Percentiles rank a stretch among this genome's conserved stretches.
These are phyloP conservation scores for Cheiracanthium punctorium DNA, from an alignment of 2,888 invertebrate genomes.

Conservation along the genomic window DNA sequence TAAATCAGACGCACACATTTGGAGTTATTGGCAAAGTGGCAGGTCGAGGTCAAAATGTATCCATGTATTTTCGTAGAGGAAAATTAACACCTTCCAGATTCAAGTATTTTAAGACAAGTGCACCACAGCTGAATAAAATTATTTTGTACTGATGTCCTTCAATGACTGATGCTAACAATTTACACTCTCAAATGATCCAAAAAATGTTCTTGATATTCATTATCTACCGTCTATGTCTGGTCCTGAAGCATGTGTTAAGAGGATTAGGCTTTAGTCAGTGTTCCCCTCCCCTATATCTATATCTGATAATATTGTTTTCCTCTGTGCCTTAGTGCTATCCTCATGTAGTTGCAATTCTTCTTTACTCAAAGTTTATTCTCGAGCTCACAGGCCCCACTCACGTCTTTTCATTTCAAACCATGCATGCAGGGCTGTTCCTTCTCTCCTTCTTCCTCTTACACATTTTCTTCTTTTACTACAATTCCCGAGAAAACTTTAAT, in stretches of 20 bases:
- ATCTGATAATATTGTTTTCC: slow-evolving; percentile 69
- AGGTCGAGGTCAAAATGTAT: slow-evolving; percentile 26
- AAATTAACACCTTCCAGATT: slow-evolving; percentile 5
- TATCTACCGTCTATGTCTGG: slow-evolving; percentile 52
- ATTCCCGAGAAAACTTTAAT: too few relatives aligned
- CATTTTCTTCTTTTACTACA: too few relatives aligned
- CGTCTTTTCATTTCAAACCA: too few relatives aligned
- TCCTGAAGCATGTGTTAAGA: slow-evolving; percentile 65
- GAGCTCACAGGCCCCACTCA: slow-evolving; percentile 46
- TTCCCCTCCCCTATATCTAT: slow-evolving; percentile 56
- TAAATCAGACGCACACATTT: slow-evolving; percentile 49
- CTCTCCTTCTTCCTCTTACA: too few relatives aligned
- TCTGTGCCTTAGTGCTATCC: slow-evolving; percentile 69
- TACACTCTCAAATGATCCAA: slow-evolving; percentile 48
- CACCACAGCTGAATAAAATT: slow-evolving; percentile 68
- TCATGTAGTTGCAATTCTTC: slow-evolving; percentile 60
- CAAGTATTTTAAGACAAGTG: slow-evolving; percentile 48
- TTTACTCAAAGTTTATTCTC: slow-evolving; percentile 67
- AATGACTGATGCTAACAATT: slow-evolving; percentile 50
- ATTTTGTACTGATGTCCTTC: slow-evolving; percentile 66
- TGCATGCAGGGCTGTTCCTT: too few relatives aligned
- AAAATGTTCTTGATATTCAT: slow-evolving; percentile 59
- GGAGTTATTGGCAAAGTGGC: neutral
- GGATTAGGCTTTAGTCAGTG: slow-evolving; percentile 67
- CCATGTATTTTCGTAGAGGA: slow-evolving; percentile 39